Percentiles rank a stretch among this genome's conserved stretches.
phyloP scores from a whole-genome alignment of 2,888 invertebrate species.

The Volucella inflata region DNA sequence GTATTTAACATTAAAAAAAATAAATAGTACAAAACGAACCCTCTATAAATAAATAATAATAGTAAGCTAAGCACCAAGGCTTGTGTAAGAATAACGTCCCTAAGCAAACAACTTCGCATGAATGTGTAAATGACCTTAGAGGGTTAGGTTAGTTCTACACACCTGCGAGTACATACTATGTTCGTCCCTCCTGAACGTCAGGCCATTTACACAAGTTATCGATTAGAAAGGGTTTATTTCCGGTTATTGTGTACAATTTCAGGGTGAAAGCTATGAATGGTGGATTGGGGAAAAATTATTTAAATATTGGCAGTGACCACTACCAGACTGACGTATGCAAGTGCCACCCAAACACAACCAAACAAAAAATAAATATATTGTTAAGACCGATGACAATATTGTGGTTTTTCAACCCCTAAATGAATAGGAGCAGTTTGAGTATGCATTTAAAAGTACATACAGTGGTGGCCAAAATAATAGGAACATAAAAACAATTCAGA shows the following conservation, averaged over 20 bases:
- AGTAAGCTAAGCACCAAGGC: background rate
- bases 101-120: constrained; percentile 3
- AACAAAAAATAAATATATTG: background rate
- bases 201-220: constrained; percentile 25
- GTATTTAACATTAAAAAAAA: background rate
- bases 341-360: background rate
- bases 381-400: background rate
- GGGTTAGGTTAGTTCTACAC: background rate
- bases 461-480: no score
- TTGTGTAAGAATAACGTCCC: constrained; percentile 13
- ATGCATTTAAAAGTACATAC: no score
- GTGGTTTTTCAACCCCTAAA: background rate
- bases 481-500: no score
- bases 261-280: background rate
- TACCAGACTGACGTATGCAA: constrained; percentile 36
- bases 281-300: constrained; percentile 4
- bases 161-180: background rate
- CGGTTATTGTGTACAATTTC: constrained; percentile 2
- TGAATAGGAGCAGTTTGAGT: background rate
- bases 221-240: constrained; percentile 49
- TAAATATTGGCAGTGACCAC: constrained; percentile 49
- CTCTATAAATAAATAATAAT: constrained; percentile 15
- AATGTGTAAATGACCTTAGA: constrained; percentile 38
- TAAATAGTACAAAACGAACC: constrained; percentile 1
- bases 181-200: background rate